phyloP scores from a whole-genome alignment of 2,888 invertebrate species.

The Aleiodes testaceus region DNA sequence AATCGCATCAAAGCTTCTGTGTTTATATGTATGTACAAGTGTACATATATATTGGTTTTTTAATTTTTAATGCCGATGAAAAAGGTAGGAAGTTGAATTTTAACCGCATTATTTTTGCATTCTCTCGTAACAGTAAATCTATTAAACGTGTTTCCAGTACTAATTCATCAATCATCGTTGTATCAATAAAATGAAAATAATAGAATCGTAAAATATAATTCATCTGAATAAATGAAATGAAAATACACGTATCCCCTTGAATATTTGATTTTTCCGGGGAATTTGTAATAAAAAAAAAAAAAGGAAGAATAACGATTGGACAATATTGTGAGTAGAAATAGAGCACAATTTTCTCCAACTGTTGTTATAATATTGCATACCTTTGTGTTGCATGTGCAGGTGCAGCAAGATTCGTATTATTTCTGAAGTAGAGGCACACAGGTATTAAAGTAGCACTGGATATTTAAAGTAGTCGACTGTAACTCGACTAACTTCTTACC shows the following conservation, averaged over 20 bases:
- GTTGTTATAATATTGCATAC: slow-evolving; percentile 36
- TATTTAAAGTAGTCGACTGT: slow-evolving; percentile 55
- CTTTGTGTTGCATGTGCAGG: slow-evolving; percentile 25
- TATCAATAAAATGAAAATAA: slow-evolving; percentile 11
- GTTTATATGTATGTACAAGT: slow-evolving; percentile 21
- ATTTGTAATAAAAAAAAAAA: not conserved
- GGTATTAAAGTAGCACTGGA: slow-evolving; percentile 45
- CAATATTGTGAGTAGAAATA: slow-evolving; percentile 20
- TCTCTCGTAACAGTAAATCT: slow-evolving; percentile 3
- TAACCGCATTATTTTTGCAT: slow-evolving; percentile 2
- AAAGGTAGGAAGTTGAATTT: slow-evolving; percentile 21
- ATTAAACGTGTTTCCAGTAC: slow-evolving; percentile 12
- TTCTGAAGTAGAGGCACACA: slow-evolving; percentile 23
- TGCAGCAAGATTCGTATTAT: slow-evolving; percentile 33
- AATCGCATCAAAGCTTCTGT: slow-evolving; percentile 37
- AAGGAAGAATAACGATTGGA: not conserved
- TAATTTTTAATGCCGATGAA: not conserved
- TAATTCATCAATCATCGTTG: slow-evolving; percentile 22
- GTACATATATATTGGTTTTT: not conserved
- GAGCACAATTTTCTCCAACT: slow-evolving; percentile 8
- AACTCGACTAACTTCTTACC: slow-evolving; percentile 49
- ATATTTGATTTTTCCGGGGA: not conserved
- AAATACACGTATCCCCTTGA: slow-evolving; percentile 4
- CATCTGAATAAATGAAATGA: slow-evolving; percentile 6
- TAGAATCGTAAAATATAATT: not conserved